Percentiles rank a stretch among this genome's conserved stretches.
Evolutionary conservation across 2,888 invertebrate genomes (phyloP).

Genomic region (Eupithecia tripunctaria): DNA sequence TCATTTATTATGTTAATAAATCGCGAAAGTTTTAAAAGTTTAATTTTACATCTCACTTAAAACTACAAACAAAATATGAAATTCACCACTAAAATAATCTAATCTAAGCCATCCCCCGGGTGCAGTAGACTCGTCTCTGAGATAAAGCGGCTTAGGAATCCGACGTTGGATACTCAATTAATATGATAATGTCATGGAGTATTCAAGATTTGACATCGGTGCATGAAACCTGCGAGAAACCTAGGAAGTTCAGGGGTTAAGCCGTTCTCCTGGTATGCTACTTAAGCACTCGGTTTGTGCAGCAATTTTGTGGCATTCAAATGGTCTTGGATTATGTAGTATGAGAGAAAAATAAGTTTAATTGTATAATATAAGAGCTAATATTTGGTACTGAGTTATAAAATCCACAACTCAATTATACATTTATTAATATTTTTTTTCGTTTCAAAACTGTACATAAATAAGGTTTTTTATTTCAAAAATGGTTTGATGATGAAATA

Average conservation of each 20-base stretch:
- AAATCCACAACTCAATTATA: not conserved
- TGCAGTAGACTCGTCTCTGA: conserved; percentile 41
- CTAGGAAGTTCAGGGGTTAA: conserved; percentile 28
- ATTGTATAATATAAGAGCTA: not conserved
- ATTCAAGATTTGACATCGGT: conserved; percentile 56
- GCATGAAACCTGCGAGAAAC: conserved; percentile 46
- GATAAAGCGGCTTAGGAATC: conserved; percentile 66
- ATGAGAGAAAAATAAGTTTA: no score
- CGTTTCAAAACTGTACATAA: no score
- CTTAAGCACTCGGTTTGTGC: conserved; percentile 8
- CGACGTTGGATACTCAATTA: conserved; percentile 78
- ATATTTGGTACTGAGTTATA: not conserved
- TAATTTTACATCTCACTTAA: not conserved
- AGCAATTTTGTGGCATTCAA: not conserved
- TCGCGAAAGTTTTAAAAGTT: no score
- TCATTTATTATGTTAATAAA: no score
- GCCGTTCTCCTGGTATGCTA: conserved; percentile 22
- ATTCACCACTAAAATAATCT: conserved; percentile 6
- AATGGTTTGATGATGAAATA: not conserved
- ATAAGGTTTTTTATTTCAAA: not conserved
- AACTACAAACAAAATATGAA: conserved; percentile 5
- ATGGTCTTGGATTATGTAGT: not conserved
- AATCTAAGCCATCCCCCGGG: not conserved
- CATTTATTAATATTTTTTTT: no score
- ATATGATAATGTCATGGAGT: conserved; percentile 79